phyloP scores from a whole-genome alignment of 2,113 vertebrate genomes.

The Rhegmatorhina hoffmannsi region DNA sequence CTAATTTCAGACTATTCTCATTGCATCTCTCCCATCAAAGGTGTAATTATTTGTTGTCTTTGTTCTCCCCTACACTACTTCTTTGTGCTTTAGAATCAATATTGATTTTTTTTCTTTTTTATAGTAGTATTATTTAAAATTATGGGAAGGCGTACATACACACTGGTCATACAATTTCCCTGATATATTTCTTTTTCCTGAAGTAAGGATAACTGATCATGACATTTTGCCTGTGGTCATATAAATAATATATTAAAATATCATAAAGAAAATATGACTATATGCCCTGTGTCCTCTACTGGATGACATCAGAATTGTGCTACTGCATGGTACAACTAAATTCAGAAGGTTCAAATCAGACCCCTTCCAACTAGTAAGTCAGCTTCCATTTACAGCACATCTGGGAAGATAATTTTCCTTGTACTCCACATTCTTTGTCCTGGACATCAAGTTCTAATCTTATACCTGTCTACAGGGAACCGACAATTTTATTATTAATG shows the following conservation, averaged over 20 bases:
- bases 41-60: not conserved
- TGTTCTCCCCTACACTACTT: not conserved
- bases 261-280: not conserved
- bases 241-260: not conserved
- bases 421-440: not conserved
- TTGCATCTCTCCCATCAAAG: not conserved
- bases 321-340: not conserved
- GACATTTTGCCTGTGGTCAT: not conserved
- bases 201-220: not conserved
- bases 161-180: not conserved
- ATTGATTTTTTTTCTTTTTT: not conserved
- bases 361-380: not conserved
- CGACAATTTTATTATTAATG: not conserved
- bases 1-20: not conserved
- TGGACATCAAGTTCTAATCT: not conserved
- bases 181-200: not conserved
- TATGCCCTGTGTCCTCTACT: not conserved
- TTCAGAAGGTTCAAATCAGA: not conserved
- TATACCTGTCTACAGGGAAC: not conserved
- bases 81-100: not conserved
- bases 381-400: not conserved
- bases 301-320: not conserved
- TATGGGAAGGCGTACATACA: not conserved
- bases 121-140: not conserved
- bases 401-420: not conserved